A percentile compares a stretch with the other conserved stretches of the same genome.
These are phyloP conservation scores for Lepas anatifera DNA, from an alignment of 2,888 invertebrate species.

Conservation along the genomic window DNA sequence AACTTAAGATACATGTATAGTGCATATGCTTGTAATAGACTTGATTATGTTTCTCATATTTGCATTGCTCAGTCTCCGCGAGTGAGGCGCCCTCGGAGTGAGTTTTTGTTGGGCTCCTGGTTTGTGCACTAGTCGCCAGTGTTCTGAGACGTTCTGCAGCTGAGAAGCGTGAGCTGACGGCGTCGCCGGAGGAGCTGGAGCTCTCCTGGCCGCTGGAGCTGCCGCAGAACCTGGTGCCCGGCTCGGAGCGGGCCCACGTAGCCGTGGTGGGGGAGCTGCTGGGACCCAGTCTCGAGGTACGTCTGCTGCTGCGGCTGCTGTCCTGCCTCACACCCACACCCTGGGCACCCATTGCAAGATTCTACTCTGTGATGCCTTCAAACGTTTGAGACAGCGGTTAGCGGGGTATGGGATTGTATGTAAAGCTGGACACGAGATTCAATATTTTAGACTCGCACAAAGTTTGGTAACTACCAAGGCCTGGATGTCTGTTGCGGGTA, in stretches of 20 bases:
- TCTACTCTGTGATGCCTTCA: not conserved
- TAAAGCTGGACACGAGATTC: not conserved
- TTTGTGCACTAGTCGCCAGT: not conserved
- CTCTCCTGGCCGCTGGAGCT: slow-evolving; percentile 39
- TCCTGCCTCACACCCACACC: too few relatives aligned
- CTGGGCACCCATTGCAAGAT: not conserved
- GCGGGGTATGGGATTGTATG: not conserved
- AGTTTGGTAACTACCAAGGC: not conserved
- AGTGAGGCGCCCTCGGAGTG: not conserved
- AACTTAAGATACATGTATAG: not conserved
- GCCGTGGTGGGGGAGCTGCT: slow-evolving; percentile 50
- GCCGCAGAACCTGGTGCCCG: slow-evolving; percentile 44
- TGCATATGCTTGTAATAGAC: not conserved
- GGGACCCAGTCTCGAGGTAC: slow-evolving; percentile 44
- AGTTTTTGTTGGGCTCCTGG: not conserved
- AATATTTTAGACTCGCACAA: not conserved
- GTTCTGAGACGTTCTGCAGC: not conserved
- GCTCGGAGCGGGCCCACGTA: slow-evolving; percentile 50
- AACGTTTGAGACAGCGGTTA: not conserved
- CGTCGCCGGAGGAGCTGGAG: not conserved
- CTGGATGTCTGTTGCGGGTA: too few relatives aligned
- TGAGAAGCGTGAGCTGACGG: not conserved
- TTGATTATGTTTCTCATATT: not conserved
- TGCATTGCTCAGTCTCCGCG: not conserved
- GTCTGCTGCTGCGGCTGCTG: not conserved